Conservation (phyloP, 2,797 vertebrate genomes). For the Sebastes umbrosus region DNA sequence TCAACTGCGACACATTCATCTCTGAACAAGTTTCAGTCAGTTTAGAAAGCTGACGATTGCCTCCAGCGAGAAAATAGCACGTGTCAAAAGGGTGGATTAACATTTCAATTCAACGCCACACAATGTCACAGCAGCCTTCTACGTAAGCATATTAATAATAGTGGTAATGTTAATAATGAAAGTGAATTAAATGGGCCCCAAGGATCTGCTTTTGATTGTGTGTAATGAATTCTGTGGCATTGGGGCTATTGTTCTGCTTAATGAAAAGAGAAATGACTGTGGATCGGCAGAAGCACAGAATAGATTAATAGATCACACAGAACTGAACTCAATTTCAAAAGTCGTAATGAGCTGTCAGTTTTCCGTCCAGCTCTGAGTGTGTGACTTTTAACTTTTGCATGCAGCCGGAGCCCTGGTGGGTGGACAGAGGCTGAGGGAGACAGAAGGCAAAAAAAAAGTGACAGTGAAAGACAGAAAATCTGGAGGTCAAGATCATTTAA, state of each 20-base stretch:
- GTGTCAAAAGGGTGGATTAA: constrained; percentile 52
- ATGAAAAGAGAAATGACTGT: constrained; percentile 69
- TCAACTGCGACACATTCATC: neutral
- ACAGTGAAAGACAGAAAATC: constrained; percentile 25
- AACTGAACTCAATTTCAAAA: constrained; percentile 76
- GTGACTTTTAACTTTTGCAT: constrained; percentile 26
- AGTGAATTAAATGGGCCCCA: constrained; percentile 72
- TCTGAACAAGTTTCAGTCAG: neutral
- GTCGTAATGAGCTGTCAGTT: constrained; percentile 79
- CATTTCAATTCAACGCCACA: constrained; percentile 46
- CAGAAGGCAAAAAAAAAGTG: neutral
- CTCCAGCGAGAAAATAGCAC: constrained; percentile 24
- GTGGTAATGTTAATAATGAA: constrained; percentile 79
- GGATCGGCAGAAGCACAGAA: constrained; percentile 54
- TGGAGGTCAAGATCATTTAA: constrained; percentile 59
- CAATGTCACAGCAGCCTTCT: constrained; percentile 36
- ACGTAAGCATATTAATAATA: constrained; percentile 74
- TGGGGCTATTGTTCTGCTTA: constrained; percentile 75
- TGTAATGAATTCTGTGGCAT: constrained; percentile 75
- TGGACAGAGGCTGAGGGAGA: constrained; percentile 7
- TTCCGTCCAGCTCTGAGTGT: constrained; percentile 27
- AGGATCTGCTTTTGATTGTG: constrained; percentile 74
- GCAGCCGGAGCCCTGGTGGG: neutral
- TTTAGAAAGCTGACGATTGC: neutral
- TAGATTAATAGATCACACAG: constrained; percentile 79